Conservation (phyloP, 2,113 vertebrate genomes). For the Silurus asotus region DNA sequence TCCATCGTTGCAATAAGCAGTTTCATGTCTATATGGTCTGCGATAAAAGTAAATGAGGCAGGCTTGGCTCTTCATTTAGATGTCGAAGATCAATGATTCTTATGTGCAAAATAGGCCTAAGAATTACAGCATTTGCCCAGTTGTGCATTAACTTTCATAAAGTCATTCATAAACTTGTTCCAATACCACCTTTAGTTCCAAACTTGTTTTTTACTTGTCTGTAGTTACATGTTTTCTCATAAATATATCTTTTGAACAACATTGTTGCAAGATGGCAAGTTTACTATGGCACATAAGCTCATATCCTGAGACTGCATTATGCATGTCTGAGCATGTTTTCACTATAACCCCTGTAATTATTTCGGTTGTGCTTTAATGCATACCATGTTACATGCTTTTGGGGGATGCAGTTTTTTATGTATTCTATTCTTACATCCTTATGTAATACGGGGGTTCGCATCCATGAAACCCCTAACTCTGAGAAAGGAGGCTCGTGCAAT, state of each 20-base stretch:
- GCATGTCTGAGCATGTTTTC: not conserved
- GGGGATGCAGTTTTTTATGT: not conserved
- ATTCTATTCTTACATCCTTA: no score
- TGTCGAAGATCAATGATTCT: not conserved
- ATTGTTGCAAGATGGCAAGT: not conserved
- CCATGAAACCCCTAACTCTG: not conserved
- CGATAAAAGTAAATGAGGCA: not conserved
- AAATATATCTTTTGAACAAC: not conserved
- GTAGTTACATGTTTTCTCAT: not conserved
- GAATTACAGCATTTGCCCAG: not conserved
- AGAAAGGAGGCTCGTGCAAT: not conserved
- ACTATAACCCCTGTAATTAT: not conserved
- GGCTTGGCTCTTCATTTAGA: not conserved
- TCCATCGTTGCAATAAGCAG: not conserved
- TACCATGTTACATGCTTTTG: not conserved
- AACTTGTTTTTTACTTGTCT: not conserved
- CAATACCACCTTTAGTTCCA: not conserved
- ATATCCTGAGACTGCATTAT: not conserved
- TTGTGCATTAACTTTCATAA: not conserved
- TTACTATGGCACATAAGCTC: not conserved
- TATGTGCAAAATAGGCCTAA: not conserved
- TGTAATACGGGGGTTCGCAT: not conserved
- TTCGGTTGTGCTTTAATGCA: not conserved
- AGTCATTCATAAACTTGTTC: not conserved
- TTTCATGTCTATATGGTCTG: not conserved